Percentiles rank a stretch among this genome's conserved stretches.
Evolutionary conservation across 1,140 invertebrate genomes (phyloP).

Genomic region (Melitaea cinxia): DNA sequence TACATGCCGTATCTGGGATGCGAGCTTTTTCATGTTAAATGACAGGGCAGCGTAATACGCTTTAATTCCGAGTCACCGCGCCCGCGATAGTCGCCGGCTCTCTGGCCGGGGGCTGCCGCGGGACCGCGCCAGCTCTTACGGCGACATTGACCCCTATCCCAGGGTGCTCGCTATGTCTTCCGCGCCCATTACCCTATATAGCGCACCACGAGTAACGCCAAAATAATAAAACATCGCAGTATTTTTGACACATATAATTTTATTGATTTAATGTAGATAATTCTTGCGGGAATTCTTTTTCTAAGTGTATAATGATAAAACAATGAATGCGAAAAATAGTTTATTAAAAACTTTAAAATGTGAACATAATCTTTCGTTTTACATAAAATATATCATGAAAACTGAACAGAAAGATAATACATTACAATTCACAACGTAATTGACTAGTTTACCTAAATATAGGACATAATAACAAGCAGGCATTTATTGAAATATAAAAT

Average conservation of each 20-base stretch:
- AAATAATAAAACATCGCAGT: not conserved
- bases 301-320: no score
- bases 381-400: no score
- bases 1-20: slow-evolving; percentile 78
- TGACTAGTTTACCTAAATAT: no score
- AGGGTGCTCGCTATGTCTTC: slow-evolving; percentile 22
- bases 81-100: slow-evolving; percentile 45
- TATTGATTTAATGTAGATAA: not conserved
- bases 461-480: no score
- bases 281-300: no score
- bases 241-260: not conserved
- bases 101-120: slow-evolving; percentile 32
- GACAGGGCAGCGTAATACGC: slow-evolving; percentile 69
- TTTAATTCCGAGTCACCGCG: slow-evolving; percentile 56
- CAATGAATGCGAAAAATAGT: no score
- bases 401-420: no score
- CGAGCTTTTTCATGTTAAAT: slow-evolving; percentile 78
- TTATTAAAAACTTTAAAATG: no score
- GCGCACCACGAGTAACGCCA: slow-evolving; percentile 1
- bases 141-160: slow-evolving; percentile 67
- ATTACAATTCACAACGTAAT: no score
- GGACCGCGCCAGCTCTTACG: slow-evolving; percentile 39
- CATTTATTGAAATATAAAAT: no score
- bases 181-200: slow-evolving; percentile 25
- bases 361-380: no score